Base-by-base conservation (phyloP, 2,888 invertebrate genomes). In the Ennomos quercinarius region DNA sequence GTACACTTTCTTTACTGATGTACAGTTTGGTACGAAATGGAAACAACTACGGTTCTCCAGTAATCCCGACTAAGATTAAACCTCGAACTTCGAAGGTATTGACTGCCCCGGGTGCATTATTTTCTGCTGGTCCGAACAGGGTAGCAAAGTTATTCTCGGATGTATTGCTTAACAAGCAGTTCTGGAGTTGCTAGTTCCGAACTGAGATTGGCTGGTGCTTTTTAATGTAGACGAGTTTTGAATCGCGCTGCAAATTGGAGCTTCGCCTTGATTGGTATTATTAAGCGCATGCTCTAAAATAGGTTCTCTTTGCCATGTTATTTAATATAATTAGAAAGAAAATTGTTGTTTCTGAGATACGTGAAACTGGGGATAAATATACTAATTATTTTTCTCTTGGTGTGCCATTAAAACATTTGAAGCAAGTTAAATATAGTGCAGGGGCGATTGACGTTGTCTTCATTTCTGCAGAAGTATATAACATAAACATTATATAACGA, bases 51-150 rank as follows among this genome's bases (percentile, higher is more conserved):
- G 72, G 42, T 56, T 53, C 77, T 77, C 64, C 69, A 77, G 83
- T 86, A 86, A 87, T 88, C 84, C 80, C 77, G 78, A 84, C 80
- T 82, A 77, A 84, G 87, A 89, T 89, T 86, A 88, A 89, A 80
- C 84, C 84, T 75, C 75, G 65, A 87, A 90, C 81, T 89, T 85
- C 64, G 61, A 73, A 74, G 75, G 83, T 85, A 89, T 89, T 80
- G 84, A 83, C 78, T 81, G 75, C 70, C 72, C 68, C 72, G 66
- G 74, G 76, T 79, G 82, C 84, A 85, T 86, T 88, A 88, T 86
- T 86, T 86, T 77, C 81, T 80, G 81, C 81, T 77, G 69, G 63
- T 56, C 57, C 57, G 58, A 63, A 69, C 71, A 74, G 66, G 73
- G 66, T 73, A 71, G 64, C 67, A 41, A 55, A 78, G 72, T 79